Base-by-base conservation (phyloP, 2,888 invertebrate genomes). In the Diarsia brunnea region DNA sequence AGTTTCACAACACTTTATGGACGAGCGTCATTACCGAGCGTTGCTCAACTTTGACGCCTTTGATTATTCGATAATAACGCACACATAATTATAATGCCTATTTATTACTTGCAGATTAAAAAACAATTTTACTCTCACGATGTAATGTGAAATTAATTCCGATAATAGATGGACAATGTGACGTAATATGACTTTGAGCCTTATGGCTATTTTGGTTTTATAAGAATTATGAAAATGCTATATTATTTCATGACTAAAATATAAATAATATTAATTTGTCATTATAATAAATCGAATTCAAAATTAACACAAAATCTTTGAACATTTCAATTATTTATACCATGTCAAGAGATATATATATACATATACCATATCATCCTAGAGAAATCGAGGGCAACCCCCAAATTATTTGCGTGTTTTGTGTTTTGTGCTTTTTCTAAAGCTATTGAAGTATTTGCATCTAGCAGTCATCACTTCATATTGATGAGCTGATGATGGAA, bases 1-100 rank as follows among this genome's bases (percentile, higher is more conserved):
- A 71, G 89, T 94, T 94, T 90, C 93, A 89, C 92, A 93, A 93
- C 90, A 87, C 84, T 89, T 91, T 91, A 91, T 92, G 89, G 89
- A 90, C 89, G 89, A 87, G 86, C 90, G 84, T 90, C 91, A 91
- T 91, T 93, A 93, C 89, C 75, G 84, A 81, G 79, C 85, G 89
- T 92, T 91, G 89, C 93, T 89, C 86, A 92, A 92, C 88, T 88
- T 90, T 90, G 87, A 91, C 90, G 90, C 91, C 91, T 91, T 89
- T 91, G 89, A 92, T 91, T 91, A 90, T 92, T 90, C 89, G 84
- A 88, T 88, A 87, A 88, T 88, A 88, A 80, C 82, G 76, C 76
- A 79, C 69, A 82, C 74, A 79, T 87, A 85, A 88, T 88, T 87
- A 88, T 81, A 78, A 82, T 80, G 72, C 69, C 78, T 85, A 84